Evolutionary conservation across 92 coral and sea anemone genomes (phyloP), one percentile per base, ranked within the genome.

Genomic region (Palythoa caribaeorum): DNA sequence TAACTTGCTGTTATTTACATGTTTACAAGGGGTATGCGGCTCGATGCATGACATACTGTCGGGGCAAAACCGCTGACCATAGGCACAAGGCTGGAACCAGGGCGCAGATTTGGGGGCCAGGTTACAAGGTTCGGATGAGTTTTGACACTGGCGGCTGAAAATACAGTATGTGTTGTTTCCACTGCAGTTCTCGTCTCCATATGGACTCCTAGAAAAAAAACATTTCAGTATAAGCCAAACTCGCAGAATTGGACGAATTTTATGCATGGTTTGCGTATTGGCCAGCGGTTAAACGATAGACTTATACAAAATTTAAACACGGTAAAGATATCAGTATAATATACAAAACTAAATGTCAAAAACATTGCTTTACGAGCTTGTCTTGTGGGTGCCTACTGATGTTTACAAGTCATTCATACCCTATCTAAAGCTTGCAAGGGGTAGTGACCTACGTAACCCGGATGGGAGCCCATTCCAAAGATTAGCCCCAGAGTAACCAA

Each of bases 61-160:
- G 9, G 86, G 75, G 13, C 86, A 81, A 44, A 81, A 81, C 76
- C 21, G 19, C 86, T 66, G 86, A 11, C 86, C 86, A 47, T 66
- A 66, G 21, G 75, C 39, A 81, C 86, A 81, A 3, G 47, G 20
- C 19, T 68, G 9, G 20, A 21, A 81, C 86, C 86, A 81, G 5
- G 86, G 86, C 2, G 86, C 74, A 2, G 47, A 19, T 1, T 47
- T 47, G 5, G 76, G 75, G 13, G 55, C 40, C 55, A 39, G 86
- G 12, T 65, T 21, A 21, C 86, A 81, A 9, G 76, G 48, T 11
- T 65, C 11, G 2, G 44, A 14, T 9, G 86, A 39, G 28, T 28
- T 38, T 6, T 66, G 62, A 17, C 86, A 81, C 40, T 66, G 37
- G 20, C 76, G 86, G 60, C 48, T 81, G 12, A 70, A 81, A 21